Percentiles rank a stretch among this genome's conserved stretches.
These are phyloP conservation scores for Malachius bipustulatus DNA, from an alignment of 2,888 invertebrate species.

Conservation along the genomic window DNA sequence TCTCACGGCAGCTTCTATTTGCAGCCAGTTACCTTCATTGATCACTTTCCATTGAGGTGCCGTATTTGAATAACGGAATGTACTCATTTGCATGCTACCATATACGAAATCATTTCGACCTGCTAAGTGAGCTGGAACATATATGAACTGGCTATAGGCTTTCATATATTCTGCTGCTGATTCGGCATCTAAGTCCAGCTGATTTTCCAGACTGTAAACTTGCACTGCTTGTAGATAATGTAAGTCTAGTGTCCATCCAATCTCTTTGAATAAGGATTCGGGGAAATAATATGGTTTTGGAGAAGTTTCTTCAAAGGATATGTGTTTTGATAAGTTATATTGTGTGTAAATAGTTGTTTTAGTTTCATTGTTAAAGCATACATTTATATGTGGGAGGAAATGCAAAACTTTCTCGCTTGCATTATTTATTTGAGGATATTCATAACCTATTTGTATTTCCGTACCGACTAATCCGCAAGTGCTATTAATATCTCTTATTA, in stretches of 20 bases:
- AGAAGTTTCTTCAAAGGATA: slow-evolving; percentile 39
- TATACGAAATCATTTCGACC: slow-evolving; percentile 49
- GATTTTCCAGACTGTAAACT: too few species aligned
- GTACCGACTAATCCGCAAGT: too few species aligned
- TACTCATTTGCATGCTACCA: slow-evolving; percentile 43
- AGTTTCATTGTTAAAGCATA: too few species aligned
- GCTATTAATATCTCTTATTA: too few species aligned
- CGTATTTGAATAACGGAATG: slow-evolving; percentile 50
- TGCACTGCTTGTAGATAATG: too few species aligned
- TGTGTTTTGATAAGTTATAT: slow-evolving; percentile 38
- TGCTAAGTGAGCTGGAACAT: slow-evolving; percentile 48
- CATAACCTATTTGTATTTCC: too few species aligned
- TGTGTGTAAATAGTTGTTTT: slow-evolving; percentile 43
- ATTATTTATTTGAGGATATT: too few species aligned
- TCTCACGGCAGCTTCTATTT: slow-evolving; percentile 38
- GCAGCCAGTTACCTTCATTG: slow-evolving; percentile 45
- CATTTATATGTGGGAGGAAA: too few species aligned
- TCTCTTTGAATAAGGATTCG: too few species aligned
- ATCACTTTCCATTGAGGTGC: slow-evolving; percentile 53
- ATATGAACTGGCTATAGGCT: slow-evolving; percentile 26
- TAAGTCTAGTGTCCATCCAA: too few species aligned
- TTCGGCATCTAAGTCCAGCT: slow-evolving; percentile 21
- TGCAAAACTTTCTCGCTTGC: too few species aligned
- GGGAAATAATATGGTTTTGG: too few species aligned
- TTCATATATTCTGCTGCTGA: slow-evolving; percentile 36